Evolutionary conservation across 2,797 vertebrate genomes (phyloP), one percentile per base, ranked within the genome.

Genomic region (Alauda arvensis): DNA sequence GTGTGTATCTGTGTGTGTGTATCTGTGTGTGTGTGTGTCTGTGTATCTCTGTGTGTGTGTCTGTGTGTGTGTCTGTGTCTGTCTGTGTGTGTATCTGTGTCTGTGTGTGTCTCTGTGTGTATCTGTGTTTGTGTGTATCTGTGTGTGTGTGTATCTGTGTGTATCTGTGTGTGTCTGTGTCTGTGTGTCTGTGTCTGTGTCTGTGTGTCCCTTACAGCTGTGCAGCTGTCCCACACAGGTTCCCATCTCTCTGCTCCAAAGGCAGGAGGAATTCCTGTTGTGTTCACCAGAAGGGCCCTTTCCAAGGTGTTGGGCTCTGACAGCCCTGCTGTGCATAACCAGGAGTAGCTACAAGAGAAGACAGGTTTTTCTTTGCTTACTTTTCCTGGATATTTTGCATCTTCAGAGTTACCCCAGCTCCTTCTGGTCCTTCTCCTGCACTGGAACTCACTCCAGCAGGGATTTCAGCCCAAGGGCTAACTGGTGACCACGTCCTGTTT

Each of bases 271-370:
- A 25, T 82, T 31, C 48, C 45, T 6, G 2, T n/a, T 57, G 55
- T 9, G 1, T n/a, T 83, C 60, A 17, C 52, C 56, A 61, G 55
- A 69, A 55, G 56, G 6, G 1, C 26, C 43, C 61, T 86, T 79
- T 37, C 33, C 61, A 68, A 46, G 52, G 9, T 14, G 29, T 3
- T 66, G 74, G 57, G n/a, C 31, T 78, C 57, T 0, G 0, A 0
- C 10, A 20, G 45, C 55, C 42, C 3, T 2, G 0, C 42, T 0
- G 3, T 10, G 19, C 0, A 0, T 31, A 53, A 39, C 33, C n/a
- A 11, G 69, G 33, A 49, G 10, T 7, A 67, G 61, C 39, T 82
- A n/a, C 62, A 45, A 59, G 21, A 78, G 49, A 53, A 80, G 26
- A 28, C 1, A 1, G 28, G 15, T 28, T 77, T 83, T 83, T 39